Conservation (phyloP, 2,797 vertebrate species). For the Paedocypris micromegethes region DNA sequence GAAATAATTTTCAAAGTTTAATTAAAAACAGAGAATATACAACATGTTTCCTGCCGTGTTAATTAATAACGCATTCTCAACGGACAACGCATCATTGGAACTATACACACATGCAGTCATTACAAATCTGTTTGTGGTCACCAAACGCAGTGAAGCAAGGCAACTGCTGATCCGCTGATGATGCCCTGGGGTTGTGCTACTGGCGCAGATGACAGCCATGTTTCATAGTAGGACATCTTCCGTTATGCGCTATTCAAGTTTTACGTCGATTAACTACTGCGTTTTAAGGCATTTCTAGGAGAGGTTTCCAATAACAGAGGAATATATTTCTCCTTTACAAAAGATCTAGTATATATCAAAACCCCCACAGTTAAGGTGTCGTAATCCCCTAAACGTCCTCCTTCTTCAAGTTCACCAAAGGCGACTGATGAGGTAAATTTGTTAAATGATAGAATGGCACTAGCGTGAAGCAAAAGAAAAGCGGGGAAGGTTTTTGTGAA, state of each 20-base stretch:
- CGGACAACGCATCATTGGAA: too few species aligned
- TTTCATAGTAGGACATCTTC: not conserved
- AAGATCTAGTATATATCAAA: not conserved
- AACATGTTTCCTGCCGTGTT: not conserved
- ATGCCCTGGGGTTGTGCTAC: not conserved
- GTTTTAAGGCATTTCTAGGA: conserved; percentile 64
- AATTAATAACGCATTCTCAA: too few species aligned
- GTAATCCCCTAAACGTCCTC: conserved; percentile 1
- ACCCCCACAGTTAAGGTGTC: not conserved
- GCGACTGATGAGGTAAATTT: conserved; percentile 8
- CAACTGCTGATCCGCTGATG: conserved; percentile 16
- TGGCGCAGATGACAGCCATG: not conserved
- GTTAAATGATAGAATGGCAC: conserved; percentile 41
- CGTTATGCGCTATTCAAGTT: conserved; percentile 7
- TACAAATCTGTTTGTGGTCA: conserved; percentile 1
- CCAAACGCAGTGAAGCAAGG: not conserved
- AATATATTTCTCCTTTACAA: conserved; percentile 49
- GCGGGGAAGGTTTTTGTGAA: conserved; percentile 35
- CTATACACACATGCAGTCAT: not conserved
- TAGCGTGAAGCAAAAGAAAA: conserved; percentile 14
- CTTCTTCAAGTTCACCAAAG: conserved; percentile 20
- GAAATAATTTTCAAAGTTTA: conserved; percentile 30
- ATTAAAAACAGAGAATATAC: conserved; percentile 51
- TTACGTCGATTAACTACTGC: conserved; percentile 22
- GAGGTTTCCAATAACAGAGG: conserved; percentile 55